Conservation (phyloP, 2,888 invertebrate genomes). For the Chrysolina oricalcia region DNA sequence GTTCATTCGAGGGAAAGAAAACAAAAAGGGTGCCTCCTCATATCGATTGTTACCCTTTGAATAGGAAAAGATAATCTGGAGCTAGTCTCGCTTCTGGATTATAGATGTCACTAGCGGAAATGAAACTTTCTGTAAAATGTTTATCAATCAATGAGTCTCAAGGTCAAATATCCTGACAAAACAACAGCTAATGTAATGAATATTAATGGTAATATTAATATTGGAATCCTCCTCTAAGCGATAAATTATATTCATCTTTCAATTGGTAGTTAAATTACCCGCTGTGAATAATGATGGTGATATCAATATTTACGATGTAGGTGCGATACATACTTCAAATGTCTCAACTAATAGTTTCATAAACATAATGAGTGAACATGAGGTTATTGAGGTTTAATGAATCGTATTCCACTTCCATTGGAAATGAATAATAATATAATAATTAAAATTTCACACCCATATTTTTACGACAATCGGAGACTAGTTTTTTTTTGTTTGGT, state of each 20-base stretch:
- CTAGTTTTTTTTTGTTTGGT: too few relatives aligned
- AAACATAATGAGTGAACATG: too few relatives aligned
- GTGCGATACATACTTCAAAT: neutral
- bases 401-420: too few relatives aligned
- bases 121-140: neutral
- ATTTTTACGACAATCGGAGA: too few relatives aligned
- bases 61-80: neutral
- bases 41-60: slow-evolving; percentile 4
- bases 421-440: too few relatives aligned
- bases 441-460: too few relatives aligned
- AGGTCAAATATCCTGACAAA: neutral
- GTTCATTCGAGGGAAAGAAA: slow-evolving; percentile 4
- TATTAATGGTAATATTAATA: neutral
- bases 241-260: neutral
- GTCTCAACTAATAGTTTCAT: neutral
- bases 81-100: neutral
- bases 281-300: neutral
- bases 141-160: neutral
- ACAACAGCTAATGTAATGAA: neutral
- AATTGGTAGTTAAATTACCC: neutral
- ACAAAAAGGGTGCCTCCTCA: slow-evolving; percentile 12
- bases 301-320: slow-evolving; percentile 7
- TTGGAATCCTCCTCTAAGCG: neutral
- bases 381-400: too few relatives aligned
- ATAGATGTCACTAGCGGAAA: neutral